These are phyloP conservation scores for Pollenia griseotomentosa DNA, from an alignment of 2,888 invertebrate species.

Conservation along the genomic window DNA sequence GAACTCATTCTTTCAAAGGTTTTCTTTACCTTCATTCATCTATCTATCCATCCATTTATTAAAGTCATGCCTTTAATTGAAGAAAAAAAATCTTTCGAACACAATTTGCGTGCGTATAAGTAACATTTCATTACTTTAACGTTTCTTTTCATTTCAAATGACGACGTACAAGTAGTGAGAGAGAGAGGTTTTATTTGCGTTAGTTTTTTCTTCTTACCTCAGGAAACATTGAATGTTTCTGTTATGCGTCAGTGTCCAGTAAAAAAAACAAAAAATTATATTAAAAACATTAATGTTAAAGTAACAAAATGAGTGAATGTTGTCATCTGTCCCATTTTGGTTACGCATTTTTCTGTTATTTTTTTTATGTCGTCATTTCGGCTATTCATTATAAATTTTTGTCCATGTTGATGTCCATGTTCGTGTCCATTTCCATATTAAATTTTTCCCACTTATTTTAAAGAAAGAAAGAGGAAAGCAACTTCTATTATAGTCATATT, in stretches of 20 bases:
- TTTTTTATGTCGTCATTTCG: constrained; percentile 14
- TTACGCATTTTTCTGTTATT: not conserved
- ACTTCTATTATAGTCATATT: not conserved
- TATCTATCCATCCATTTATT: not conserved
- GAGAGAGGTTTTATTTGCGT: too few species aligned
- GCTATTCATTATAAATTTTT: constrained; percentile 49
- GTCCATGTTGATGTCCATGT: constrained; percentile 2
- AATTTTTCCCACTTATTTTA: constrained; percentile 3
- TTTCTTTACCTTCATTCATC: not conserved
- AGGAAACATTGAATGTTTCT: too few species aligned
- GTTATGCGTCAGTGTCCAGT: not conserved
- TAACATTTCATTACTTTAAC: constrained; percentile 43
- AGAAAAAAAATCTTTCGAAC: not conserved
- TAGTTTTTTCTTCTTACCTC: too few species aligned
- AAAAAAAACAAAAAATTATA: not conserved
- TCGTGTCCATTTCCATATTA: constrained; percentile 6
- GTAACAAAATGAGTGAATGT: constrained; percentile 43
- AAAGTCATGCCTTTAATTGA: not conserved
- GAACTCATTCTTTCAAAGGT: too few species aligned
- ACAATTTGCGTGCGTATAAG: constrained; percentile 29
- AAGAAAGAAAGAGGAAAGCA: not conserved
- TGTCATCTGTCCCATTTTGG: constrained; percentile 51
- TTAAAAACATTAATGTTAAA: not conserved
- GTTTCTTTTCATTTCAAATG: not conserved
- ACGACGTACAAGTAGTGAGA: too few species aligned